Evolutionary conservation across 2,113 vertebrate species (phyloP).

Genomic region (Thermophis baileyi): DNA sequence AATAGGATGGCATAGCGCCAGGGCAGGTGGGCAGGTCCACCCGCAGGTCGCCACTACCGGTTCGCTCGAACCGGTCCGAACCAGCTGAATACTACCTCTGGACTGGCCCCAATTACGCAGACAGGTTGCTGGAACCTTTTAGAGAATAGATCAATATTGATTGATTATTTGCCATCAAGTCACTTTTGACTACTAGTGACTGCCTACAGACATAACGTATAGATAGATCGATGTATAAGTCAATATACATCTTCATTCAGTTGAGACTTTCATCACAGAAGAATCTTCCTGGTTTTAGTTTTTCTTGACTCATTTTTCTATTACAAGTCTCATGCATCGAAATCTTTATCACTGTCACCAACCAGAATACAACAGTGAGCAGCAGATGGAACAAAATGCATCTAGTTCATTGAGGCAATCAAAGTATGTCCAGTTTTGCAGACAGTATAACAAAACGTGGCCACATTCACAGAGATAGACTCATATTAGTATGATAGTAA

Average conservation of each 20-base stretch:
- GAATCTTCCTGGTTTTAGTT: background rate
- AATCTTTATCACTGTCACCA: too few relatives aligned
- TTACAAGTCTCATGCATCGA: background rate
- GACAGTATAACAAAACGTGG: background rate
- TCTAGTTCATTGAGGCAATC: background rate
- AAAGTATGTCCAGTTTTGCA: background rate
- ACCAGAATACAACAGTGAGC: background rate
- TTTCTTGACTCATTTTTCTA: background rate
- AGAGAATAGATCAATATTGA: background rate
- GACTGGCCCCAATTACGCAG: background rate
- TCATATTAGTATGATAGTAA: background rate
- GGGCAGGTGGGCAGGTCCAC: too few relatives aligned
- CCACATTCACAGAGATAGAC: background rate
- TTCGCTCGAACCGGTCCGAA: too few relatives aligned
- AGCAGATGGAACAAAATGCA: background rate
- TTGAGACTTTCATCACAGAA: background rate
- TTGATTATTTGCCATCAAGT: too few relatives aligned
- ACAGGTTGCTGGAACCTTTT: background rate
- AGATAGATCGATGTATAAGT: too few relatives aligned
- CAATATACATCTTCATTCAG: background rate
- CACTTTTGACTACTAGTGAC: too few relatives aligned
- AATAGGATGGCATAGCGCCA: too few relatives aligned
- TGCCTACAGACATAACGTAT: too few relatives aligned
- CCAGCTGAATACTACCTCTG: too few relatives aligned
- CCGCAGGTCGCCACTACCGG: too few relatives aligned